Evolutionary conservation across 2,113 vertebrate genomes (phyloP), one percentile per base, ranked within the genome.

Genomic region (Illadopsis cleaveri): DNA sequence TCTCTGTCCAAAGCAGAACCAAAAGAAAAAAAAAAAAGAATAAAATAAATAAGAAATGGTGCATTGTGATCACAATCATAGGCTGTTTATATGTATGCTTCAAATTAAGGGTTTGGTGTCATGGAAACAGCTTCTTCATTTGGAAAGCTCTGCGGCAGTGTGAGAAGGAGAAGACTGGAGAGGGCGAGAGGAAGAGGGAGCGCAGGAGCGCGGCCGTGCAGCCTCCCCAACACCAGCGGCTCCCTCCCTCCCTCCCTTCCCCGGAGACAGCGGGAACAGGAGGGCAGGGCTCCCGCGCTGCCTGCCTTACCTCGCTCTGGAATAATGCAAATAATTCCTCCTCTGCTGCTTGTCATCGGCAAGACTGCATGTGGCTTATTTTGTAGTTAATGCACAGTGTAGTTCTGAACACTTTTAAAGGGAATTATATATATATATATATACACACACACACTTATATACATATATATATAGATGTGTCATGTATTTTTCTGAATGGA

Each of bases 81-180:
- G 61, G 84, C 93, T 96, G 96, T 97, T 98, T 96, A 91, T 97
- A 75, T 95, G 94, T 97, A 82, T 96, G 96, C 94, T 97, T 97
- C 97, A 97, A 97, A 98, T 98, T 96, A 98, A 97, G 91, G 97
- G 89, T 94, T 97, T 97, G 97, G 96, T 98, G 98, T 98, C 98
- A 98, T 98, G 97, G 98, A 98, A 98, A 98, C 98, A 96, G 97
- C 95, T 96, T 97, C 96, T 96, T 98, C 97, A 95, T 97, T 98
- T 98, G 97, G 97, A 98, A 98, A 97, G 86, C 97, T 96, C 97
- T 97, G 96, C 96, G 8, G 83, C 92, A 94, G 95, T 50, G 11
- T 64, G 93, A 95, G 94, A 91, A 96, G 94, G 93, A 88, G 71
- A 96, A 93, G 93, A 61, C 64, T 65, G 78, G 82, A 15, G 35